Conservation (phyloP, 2,888 invertebrate species). For the Rugalucina vietnamica region DNA sequence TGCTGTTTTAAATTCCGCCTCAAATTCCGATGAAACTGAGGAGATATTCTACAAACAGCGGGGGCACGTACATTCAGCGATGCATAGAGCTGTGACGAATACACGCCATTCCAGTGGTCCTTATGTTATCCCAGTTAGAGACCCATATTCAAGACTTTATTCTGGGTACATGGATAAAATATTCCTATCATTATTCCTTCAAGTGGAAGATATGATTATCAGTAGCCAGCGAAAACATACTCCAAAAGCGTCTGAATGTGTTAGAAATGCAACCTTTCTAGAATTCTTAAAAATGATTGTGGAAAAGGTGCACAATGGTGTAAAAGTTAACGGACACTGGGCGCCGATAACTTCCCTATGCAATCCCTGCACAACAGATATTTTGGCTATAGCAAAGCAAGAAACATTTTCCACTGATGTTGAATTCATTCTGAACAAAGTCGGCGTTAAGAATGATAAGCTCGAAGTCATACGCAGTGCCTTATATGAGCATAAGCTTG, state of each 20-base stretch:
- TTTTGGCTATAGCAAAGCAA: constrained; percentile 34
- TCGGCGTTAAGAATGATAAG: not conserved
- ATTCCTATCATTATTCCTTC: not conserved
- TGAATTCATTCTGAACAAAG: constrained; percentile 4
- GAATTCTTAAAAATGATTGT: constrained; percentile 26
- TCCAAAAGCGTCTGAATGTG: not conserved
- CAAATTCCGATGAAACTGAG: too few species aligned
- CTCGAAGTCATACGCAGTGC: not conserved
- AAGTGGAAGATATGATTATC: not conserved
- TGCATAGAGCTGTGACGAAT: too few species aligned
- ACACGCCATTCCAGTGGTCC: too few species aligned
- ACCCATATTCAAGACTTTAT: constrained; percentile 40
- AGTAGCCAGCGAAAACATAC: not conserved
- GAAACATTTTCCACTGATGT: constrained; percentile 40
- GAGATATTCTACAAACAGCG: too few species aligned
- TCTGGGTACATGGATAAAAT: constrained; percentile 39
- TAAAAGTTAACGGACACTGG: constrained; percentile 29
- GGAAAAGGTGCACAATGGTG: not conserved
- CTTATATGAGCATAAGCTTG: constrained; percentile 10
- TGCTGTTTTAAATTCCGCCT: not conserved
- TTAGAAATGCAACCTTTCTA: constrained; percentile 10
- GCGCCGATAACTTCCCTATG: constrained; percentile 35
- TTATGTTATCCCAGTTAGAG: constrained; percentile 28
- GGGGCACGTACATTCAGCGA: too few species aligned
- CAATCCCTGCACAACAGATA: constrained; percentile 25